Conservation (phyloP, 2,888 invertebrate species). For the Pachycephus smyrnensis region DNA sequence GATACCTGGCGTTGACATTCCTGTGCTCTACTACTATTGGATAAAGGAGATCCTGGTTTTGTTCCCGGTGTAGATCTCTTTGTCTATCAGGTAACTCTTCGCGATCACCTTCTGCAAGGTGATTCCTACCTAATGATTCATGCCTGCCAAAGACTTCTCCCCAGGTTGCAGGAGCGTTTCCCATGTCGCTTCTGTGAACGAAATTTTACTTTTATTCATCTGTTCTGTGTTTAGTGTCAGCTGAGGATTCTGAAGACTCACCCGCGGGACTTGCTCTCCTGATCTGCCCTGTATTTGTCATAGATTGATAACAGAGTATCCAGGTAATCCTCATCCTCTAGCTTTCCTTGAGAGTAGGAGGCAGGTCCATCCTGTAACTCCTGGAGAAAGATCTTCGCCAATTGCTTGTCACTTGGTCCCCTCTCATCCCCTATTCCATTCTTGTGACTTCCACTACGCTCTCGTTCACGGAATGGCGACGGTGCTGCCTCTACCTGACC, state of each 20-base stretch:
- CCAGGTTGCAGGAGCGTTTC: conserved; percentile 25
- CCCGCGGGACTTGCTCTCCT: conserved; percentile 44
- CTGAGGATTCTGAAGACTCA: conserved; percentile 18
- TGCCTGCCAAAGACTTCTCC: conserved; percentile 40
- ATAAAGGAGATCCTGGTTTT: conserved; percentile 43
- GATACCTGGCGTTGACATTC: conserved; percentile 57
- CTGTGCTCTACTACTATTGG: conserved; percentile 42
- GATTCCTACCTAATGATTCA: conserved; percentile 21
- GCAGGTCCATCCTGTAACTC: conserved; percentile 41
- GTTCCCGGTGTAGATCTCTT: conserved; percentile 27
- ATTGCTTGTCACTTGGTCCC: conserved; percentile 32
- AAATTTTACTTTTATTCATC: background rate
- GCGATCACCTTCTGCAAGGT: background rate
- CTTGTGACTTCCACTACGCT: conserved; percentile 48
- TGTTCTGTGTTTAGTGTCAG: background rate
- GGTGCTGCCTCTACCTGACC: conserved; percentile 46
- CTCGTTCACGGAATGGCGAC: conserved; percentile 59
- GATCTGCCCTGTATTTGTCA: conserved; percentile 41
- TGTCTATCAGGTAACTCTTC: background rate
- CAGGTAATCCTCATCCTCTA: conserved; percentile 43
- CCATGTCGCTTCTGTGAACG: background rate
- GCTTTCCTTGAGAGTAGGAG: conserved; percentile 35
- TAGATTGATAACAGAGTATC: conserved; percentile 41
- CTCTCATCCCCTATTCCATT: conserved; percentile 30
- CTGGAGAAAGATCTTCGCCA: conserved; percentile 43